Evolutionary conservation across 2,888 invertebrate genomes (phyloP).

Genomic region (Harpalus rubripes): DNA sequence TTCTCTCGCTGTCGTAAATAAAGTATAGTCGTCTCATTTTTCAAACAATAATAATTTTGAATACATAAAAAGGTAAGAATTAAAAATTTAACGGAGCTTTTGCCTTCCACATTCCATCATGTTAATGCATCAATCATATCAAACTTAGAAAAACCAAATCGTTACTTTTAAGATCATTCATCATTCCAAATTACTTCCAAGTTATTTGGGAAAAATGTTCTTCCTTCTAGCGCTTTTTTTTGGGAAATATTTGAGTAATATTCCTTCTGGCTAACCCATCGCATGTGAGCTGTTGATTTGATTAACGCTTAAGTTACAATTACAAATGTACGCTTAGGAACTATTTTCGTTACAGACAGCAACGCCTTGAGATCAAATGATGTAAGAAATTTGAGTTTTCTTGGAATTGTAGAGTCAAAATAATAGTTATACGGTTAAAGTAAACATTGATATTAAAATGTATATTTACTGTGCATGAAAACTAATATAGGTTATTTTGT

Average conservation of each 20-base stretch:
- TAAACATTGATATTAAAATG: too few relatives aligned
- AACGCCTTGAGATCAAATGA: too few relatives aligned
- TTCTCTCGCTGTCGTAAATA: too few relatives aligned
- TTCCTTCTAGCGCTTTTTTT: neutral
- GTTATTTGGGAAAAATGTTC: constrained; percentile 6
- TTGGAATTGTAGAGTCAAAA: too few relatives aligned
- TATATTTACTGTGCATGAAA: too few relatives aligned
- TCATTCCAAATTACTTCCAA: neutral
- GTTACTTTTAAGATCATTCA: constrained; percentile 8
- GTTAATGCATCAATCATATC: constrained; percentile 13
- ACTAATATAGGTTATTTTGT: too few relatives aligned
- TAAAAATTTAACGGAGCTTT: neutral
- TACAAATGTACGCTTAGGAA: neutral
- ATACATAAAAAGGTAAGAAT: neutral
- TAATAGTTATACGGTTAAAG: too few relatives aligned
- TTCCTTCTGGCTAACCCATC: neutral
- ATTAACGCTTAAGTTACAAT: constrained; percentile 6
- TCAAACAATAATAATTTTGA: neutral
- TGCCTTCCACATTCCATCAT: constrained; percentile 2
- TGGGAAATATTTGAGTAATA: constrained; percentile 20
- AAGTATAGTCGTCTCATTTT: too few relatives aligned
- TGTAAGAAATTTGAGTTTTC: too few relatives aligned
- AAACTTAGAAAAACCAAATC: constrained; percentile 4
- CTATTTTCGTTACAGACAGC: too few relatives aligned
- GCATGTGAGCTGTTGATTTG: neutral